Evolutionary conservation across 2,113 vertebrate species (phyloP).

Genomic region (Ctenomys sociabilis): DNA sequence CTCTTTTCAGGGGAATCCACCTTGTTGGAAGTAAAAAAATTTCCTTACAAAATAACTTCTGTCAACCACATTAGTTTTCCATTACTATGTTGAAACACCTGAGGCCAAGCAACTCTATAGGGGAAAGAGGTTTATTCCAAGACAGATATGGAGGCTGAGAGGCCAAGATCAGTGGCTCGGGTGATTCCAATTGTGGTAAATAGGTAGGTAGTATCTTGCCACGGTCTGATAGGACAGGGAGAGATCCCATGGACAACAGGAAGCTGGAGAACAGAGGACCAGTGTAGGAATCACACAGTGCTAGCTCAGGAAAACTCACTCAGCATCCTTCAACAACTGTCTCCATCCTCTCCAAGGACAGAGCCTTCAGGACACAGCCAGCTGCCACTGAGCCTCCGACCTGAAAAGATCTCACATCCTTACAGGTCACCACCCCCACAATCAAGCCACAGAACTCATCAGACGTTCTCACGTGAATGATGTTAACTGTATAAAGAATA

Average conservation of each 20-base stretch:
- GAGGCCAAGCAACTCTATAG: not conserved
- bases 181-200: not conserved
- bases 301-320: not conserved
- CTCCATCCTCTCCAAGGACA: not conserved
- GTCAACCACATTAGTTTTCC: not conserved
- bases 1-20: conserved; percentile 30
- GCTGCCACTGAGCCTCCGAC: not conserved
- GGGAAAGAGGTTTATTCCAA: not conserved
- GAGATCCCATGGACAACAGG: not conserved
- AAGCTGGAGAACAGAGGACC: not conserved
- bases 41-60: conserved; percentile 27
- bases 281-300: not conserved
- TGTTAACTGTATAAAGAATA: conserved; percentile 30
- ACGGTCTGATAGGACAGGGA: not conserved
- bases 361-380: not conserved
- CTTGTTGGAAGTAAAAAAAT: conserved; percentile 10
- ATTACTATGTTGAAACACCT: not conserved
- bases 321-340: not conserved
- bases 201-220: not conserved
- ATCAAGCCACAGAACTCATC: not conserved
- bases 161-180: not conserved
- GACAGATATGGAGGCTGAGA: not conserved
- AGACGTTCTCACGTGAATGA: not conserved
- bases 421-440: not conserved
- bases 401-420: not conserved